Evolutionary conservation across 1,140 invertebrate species (phyloP), one percentile per base, ranked within the genome.

Genomic region (Anastrepha obliqua): DNA sequence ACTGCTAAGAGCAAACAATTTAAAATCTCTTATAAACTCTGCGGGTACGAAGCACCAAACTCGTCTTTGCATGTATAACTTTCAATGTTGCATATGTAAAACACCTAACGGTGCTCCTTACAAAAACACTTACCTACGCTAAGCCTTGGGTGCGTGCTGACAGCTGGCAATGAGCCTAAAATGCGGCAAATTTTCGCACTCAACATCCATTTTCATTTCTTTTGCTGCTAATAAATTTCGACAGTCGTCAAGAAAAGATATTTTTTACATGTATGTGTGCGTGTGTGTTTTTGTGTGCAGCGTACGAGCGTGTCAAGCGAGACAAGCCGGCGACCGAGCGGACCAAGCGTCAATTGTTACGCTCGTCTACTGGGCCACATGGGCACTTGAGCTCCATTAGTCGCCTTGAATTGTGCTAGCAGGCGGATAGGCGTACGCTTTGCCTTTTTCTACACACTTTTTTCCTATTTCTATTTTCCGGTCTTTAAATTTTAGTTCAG

Each of bases 141-240:
- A 17, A 70, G n/a, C 4, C n/a, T 81, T 58, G 51, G 9, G 5
- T 58, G 74, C 64, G 6, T 67, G 29, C 20, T 81, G 6, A 44
- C 67, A n/a, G 39, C 29, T 81, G 51, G 74, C 74, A 81, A 9
- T 81, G 47, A 20, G 74, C 74, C 47, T 81, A 81, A 81, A 81
- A 81, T 55, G 17, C 74, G 74, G 74, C 74, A 81, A 81, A 81
- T 81, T 81, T 81, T n/a, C 74, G 8, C 47, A 81, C 47, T 55
- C 44, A 15, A 81, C 6, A 29, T 29, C 47, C n/a, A 81, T 81
- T 81, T 20, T 15, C 7, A 47, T 81, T 55, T 42, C 1, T 81
- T 51, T 55, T 81, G 47, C 47, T 55, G 20, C 13, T 47, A 81
- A 81, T 51, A 81, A 81, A 81, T 81, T 55, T 51, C 74, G 0